These are phyloP conservation scores for Distichodus sexfasciatus DNA, from an alignment of 2,797 vertebrate species.

Conservation along the genomic window DNA sequence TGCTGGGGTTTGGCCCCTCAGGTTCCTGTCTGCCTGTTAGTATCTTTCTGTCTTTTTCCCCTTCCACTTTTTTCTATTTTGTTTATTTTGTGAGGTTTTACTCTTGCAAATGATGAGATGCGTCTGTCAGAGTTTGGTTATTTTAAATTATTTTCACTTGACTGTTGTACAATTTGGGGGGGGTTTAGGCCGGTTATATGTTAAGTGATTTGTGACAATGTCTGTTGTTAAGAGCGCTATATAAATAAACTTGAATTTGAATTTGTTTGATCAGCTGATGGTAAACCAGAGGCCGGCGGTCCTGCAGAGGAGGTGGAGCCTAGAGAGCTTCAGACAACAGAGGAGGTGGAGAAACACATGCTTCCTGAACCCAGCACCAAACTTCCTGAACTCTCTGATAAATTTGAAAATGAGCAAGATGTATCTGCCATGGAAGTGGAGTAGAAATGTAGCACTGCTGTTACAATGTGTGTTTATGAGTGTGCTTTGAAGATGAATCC, in stretches of 20 bases:
- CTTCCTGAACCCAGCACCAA: slow-evolving; percentile 49
- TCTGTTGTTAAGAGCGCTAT: not conserved
- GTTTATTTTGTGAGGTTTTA: too few relatives aligned
- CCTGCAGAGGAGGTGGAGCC: slow-evolving; percentile 41
- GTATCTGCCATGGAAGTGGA: slow-evolving; percentile 83
- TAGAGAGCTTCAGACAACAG: slow-evolving; percentile 44
- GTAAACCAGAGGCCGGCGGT: slow-evolving; percentile 12
- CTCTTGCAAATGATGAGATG: too few relatives aligned
- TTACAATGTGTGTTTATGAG: not conserved
- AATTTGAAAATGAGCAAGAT: slow-evolving; percentile 75
- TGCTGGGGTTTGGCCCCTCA: slow-evolving; percentile 19
- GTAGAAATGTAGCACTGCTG: too few relatives aligned
- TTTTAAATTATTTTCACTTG: too few relatives aligned
- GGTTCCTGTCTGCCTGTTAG: not conserved
- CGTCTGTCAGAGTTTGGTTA: too few relatives aligned
- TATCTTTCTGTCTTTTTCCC: not conserved
- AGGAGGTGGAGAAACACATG: slow-evolving; percentile 55
- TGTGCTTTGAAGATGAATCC: not conserved
- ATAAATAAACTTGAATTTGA: not conserved
- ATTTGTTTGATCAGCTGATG: slow-evolving; percentile 23
- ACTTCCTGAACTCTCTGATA: slow-evolving; percentile 57
- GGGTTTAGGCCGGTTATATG: too few relatives aligned
- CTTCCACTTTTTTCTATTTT: slow-evolving; percentile 9
- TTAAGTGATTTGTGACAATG: too few relatives aligned
- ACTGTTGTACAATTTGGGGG: too few relatives aligned